Base-by-base conservation (phyloP, 2,113 vertebrate species). In the Bubo scandiacus region DNA sequence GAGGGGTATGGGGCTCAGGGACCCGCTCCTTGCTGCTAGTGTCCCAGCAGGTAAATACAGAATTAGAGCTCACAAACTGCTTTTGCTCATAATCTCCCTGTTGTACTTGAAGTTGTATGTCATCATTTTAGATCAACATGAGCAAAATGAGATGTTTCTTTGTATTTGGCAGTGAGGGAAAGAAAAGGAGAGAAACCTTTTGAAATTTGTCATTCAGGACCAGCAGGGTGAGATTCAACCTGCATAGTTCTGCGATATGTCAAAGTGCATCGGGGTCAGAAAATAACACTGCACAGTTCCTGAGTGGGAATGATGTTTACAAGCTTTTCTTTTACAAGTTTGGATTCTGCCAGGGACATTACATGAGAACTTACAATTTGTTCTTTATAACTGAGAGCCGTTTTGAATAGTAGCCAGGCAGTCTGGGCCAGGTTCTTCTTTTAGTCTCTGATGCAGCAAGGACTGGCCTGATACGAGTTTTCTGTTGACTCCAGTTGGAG, bases 291-390 rank as follows among this genome's bases (percentile, higher is more conserved):
- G 65, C 65, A 40, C 59, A 43, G 88, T 71, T 96, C 88, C 93
- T 93, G 93, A 94, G 93, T 62, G 88, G 78, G 88, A 87, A 94
- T 73, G 62, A 81, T 97, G 81, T 96, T 95, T 96, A 96, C 90
- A 90, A 90, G 87, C 66, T 96, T 93, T 91, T 94, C 87, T 96
- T 97, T 94, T 94, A 94, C 79, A 94, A 94, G 88, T 82, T 80
- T 49, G 26, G 61, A 83, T 83, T 86, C 71, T 96, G 94, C 95
- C 93, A 95, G 90, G 93, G 90, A 95, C 90, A 83, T 96, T 97
- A 97, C 85, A 94, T 30, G 92, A 88, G 93, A 96, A 94, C 95
- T 97, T 93, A 96, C 87, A 95, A 93, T 96, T 96, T 96, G 90
- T 96, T 93, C 95, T 97, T 94, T 95, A 86, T 93, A 95, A 94